Evolutionary conservation across 2,113 vertebrate genomes (phyloP), one percentile per base, ranked within the genome.

Genomic region (Lonchura striata): DNA sequence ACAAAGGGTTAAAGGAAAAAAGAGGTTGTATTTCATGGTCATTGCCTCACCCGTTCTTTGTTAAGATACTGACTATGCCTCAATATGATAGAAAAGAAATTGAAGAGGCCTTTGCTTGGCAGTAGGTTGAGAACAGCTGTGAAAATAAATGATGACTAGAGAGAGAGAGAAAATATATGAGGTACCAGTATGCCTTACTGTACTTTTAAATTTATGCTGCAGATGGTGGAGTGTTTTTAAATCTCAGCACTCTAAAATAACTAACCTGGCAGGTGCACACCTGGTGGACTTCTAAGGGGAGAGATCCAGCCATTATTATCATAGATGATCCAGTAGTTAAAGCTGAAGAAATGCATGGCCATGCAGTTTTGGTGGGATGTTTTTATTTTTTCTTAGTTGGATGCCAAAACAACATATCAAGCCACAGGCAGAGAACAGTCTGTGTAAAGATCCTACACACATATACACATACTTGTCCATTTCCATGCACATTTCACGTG

Each of bases 141-240:
- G 95, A 97, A 96, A 95, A 95, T 94, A 97, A 97, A 96, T 95
- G 90, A 97, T 92, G 94, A 95, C 65, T 87, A 71, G 77, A 93
- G 88, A 92, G 81, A 88, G 81, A 87, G 42, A 85, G 44, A 94
- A 95, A 96, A 95, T 92, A 95, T 81, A 92, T 94, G 81, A 95
- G 78, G 90, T 94, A 96, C 82, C 94, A 91, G 86, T 90, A 65
- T 78, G 72, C 75, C 82, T 96, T 92, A 91, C 86, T 89, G 79
- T 96, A 96, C 69, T 95, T 96, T 94, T 81, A 95, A 94, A 96
- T 96, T 95, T 94, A 87, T 94, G 88, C 87, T 94, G 92, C 94
- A 96, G 95, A 93, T 95, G 94, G 95, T 93, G 57, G 54, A 92
- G 60, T 78, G 70, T 94, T 96, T 96, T 94, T 0, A 3, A 94